Evolutionary conservation across 2,113 vertebrate species (phyloP), one percentile per base, ranked within the genome.

Genomic region (Hiodon tergisus): DNA sequence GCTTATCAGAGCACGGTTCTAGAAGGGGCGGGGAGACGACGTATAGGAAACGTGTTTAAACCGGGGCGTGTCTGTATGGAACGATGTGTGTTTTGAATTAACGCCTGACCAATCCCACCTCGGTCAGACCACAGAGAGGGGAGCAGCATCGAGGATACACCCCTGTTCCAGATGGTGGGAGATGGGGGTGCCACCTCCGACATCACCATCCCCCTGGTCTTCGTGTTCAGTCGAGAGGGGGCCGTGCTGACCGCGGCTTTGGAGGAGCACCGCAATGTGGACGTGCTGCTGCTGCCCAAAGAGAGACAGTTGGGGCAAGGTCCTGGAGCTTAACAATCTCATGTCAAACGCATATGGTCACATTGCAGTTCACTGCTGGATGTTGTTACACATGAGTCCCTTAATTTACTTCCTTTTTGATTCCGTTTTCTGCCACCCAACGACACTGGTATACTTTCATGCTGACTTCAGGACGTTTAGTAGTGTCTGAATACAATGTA

Each of bases 101-200:
- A 31, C 31, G 10, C 8, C 0, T 16, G 69, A 53, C 4, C 50
- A 7, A 2, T 67, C 13, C 4, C 46, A 17, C 2, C 50, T 0
- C 46, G 60, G 14, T 65, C 79, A 93, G 92, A 93, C 79, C 88
- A 93, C 76, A 82, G 78, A 5, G 90, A 90, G 65, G 91, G 89
- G 67, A 93, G 90, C 71, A 91, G 85, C 69, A 91, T 87, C 2
- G 85, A 87, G 16, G 88, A 91, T 6, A 90, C 89, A 0, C 90
- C 92, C 4, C 89, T 92, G 10, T 93, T 93, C 76, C 92, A 93
- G 82, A 93, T 93, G 92, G 91, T 91, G 11, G 92, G 91, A 13
- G 92, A 93, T 2, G 91, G 91, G 2, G 87, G 87, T 68, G 78
- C 88, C 67, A 90, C 86, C 3, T 82, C 83, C 3, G 90, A 91